Evolutionary conservation across 2,113 vertebrate species (phyloP), one percentile per base, ranked within the genome.

Genomic region (Cinclus cinclus): DNA sequence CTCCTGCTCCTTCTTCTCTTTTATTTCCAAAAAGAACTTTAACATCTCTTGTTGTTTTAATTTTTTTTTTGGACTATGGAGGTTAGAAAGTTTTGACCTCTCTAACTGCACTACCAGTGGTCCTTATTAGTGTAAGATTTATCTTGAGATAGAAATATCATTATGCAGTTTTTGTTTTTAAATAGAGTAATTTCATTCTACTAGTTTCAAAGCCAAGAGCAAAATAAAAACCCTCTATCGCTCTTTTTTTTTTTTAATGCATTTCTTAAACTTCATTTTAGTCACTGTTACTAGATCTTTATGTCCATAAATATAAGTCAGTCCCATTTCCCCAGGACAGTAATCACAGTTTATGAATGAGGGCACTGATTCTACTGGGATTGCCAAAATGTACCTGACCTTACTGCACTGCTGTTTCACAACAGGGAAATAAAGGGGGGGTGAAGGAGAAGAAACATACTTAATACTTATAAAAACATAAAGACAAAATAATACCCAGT

Each of bases 1-100:
- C 91, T 85, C 37, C 74, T 59, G 64, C 89, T 89, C 65, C 70
- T 69, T 90, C 73, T 83, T 73, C 70, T 78, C 55, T 81, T 94
- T 90, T 92, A 59, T 82, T 95, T 85, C 94, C 81, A 65, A 95
- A 97, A 97, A 92, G 92, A 94, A 44, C 67, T 95, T 96, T 91
- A 97, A 94, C 95, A 96, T 95, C 90, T 91, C 70, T 41, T 95
- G 73, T 93, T 95, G 73, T 92, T 96, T 89, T 95, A 93, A 73
- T 79, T 37, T 42, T 21, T 85, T 89, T 92, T 92, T 81, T 59
- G 0, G 46, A 39, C 64, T 68, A 28, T 27, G 8, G 90, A 76
- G 84, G 83, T 81, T 95, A 90, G 71, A 91, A 92, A 92, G 50
- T 84, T 95, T 88, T 95, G 88, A 75, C 94, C 90, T 91, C 42